Conservation (phyloP, 2,888 invertebrate species). For the Chaetogeoica ovagalla region DNA sequence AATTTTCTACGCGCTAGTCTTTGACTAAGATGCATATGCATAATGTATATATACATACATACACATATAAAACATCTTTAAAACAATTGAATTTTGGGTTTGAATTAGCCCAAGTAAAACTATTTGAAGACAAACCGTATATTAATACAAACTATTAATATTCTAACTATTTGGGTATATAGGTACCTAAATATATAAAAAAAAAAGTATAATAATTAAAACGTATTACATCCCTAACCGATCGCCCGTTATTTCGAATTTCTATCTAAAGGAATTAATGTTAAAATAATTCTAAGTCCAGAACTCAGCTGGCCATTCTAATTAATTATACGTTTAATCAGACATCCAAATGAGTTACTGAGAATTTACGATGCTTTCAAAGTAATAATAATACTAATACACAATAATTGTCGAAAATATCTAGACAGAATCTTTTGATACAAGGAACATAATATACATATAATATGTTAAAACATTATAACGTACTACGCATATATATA, state of each 20-base stretch:
- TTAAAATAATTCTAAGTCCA: conserved; percentile 18
- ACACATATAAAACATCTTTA: too few relatives aligned
- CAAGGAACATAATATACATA: background rate
- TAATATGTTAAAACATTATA: conserved; percentile 14
- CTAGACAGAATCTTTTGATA: conserved; percentile 4
- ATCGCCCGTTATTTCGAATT: conserved; percentile 11
- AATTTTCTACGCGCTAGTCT: conserved; percentile 40
- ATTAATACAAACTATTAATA: conserved; percentile 20
- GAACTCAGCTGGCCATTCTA: conserved; percentile 18
- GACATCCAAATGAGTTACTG: conserved; percentile 7
- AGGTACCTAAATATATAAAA: conserved; percentile 24
- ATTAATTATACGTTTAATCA: conserved; percentile 32
- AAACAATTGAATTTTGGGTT: conserved; percentile 16
- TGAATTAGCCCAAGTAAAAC: conserved; percentile 25
- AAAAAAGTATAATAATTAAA: conserved; percentile 24
- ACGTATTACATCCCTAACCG: conserved; percentile 3
- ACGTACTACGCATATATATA: conserved; percentile 8
- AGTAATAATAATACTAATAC: conserved; percentile 14
- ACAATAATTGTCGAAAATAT: conserved; percentile 19
- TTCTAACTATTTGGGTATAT: conserved; percentile 33
- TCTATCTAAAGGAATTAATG: conserved; percentile 30
- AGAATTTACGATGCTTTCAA: conserved; percentile 10
- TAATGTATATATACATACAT: too few relatives aligned
- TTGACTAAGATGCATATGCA: conserved; percentile 23
- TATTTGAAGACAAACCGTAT: conserved; percentile 28